Conservation (phyloP, 2,797 vertebrate genomes). For the Agapornis canus region DNA sequence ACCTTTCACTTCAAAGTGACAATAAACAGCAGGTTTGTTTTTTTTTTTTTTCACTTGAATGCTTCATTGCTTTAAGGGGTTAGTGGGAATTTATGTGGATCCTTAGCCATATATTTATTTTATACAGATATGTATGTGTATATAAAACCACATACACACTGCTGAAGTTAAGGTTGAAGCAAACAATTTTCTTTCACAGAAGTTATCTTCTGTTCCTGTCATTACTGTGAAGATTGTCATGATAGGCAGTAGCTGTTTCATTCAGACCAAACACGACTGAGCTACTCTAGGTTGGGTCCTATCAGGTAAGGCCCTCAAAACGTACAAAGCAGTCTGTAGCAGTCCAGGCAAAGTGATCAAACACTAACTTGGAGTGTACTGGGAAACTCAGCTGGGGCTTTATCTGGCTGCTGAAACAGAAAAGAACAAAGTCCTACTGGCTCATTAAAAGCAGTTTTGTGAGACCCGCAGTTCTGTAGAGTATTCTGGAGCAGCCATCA, state of each 20-base stretch:
- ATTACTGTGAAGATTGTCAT: background rate
- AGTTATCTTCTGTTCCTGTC: background rate
- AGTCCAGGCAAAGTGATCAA: background rate
- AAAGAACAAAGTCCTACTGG: background rate
- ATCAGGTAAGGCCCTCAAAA: background rate
- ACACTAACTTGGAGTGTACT: background rate
- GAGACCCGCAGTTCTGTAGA: background rate
- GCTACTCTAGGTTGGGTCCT: background rate
- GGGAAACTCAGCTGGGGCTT: background rate
- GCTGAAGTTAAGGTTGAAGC: background rate
- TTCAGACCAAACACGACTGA: background rate
- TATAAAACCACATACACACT: background rate
- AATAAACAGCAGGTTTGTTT: background rate
- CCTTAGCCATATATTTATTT: background rate
- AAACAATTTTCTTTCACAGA: background rate
- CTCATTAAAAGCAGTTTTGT: slow-evolving; percentile 12
- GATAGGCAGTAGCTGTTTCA: background rate
- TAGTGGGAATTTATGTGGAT: background rate
- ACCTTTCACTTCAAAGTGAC: background rate
- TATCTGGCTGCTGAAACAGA: background rate
- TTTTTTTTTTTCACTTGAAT: background rate
- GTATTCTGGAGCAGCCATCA: background rate
- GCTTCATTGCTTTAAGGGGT: background rate
- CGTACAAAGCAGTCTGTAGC: background rate
- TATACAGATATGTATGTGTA: background rate